Conservation (phyloP, 1,140 invertebrate species). For the Medauroidea extradentata region DNA sequence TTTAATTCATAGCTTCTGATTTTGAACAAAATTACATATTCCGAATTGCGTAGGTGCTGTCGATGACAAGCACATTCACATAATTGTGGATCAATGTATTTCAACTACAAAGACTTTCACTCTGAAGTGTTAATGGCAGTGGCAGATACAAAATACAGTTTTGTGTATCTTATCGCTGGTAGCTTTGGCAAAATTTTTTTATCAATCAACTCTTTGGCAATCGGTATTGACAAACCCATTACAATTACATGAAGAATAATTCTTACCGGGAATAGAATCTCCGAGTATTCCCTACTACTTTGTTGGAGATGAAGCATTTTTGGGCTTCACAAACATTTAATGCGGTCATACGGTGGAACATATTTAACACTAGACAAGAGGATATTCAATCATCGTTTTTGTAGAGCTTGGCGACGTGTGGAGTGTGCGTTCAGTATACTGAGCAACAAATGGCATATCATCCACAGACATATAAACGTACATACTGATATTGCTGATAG, state of each 20-base stretch:
- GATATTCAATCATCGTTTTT: constrained; percentile 42
- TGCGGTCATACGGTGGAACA: constrained; percentile 40
- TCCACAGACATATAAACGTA: constrained; percentile 28
- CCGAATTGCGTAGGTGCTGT: constrained; percentile 23
- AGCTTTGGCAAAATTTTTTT: constrained; percentile 27
- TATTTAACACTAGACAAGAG: constrained; percentile 28
- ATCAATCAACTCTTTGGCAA: constrained; percentile 24
- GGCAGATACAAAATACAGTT: constrained; percentile 23
- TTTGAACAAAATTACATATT: constrained; percentile 1
- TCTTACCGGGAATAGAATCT: constrained; percentile 17
- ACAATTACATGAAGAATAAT: constrained; percentile 19
- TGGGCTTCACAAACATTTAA: constrained; percentile 36
- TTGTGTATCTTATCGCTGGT: constrained; percentile 28
- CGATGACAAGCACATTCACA: constrained; percentile 35
- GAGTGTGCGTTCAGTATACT: constrained; percentile 33
- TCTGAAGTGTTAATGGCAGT: constrained; percentile 27
- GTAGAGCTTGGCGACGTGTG: constrained; percentile 29
- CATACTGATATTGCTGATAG: constrained; percentile 19
- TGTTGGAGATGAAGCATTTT: constrained; percentile 46
- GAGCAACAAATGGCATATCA: constrained; percentile 26
- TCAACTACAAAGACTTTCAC: constrained; percentile 21
- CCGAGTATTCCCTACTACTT: constrained; percentile 28
- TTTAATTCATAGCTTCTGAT: background rate
- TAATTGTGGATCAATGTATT: constrained; percentile 36
- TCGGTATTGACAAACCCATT: constrained; percentile 15